phyloP scores from a whole-genome alignment of 2,888 invertebrate species.

The Acleris literana region DNA sequence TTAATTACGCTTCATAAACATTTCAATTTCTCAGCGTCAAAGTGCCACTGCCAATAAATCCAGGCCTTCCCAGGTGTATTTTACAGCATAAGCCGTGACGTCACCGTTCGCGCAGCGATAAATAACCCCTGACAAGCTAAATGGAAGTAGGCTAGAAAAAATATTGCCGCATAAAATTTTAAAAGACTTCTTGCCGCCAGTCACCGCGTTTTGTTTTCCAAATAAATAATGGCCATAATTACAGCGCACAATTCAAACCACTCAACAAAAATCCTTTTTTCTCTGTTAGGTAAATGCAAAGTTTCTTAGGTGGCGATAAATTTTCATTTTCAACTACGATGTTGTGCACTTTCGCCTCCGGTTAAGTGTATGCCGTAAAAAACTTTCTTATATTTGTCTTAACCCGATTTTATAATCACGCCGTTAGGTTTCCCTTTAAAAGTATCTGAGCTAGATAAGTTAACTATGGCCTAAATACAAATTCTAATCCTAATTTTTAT shows the following conservation, averaged over 20 bases:
- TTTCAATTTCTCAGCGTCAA: slow-evolving; percentile 3
- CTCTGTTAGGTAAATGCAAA: slow-evolving; percentile 4
- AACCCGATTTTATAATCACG: slow-evolving; percentile 3
- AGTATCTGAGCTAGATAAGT: too few species aligned
- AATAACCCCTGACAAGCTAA: slow-evolving; percentile 38
- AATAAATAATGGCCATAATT: slow-evolving; percentile 57
- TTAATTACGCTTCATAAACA: too few species aligned
- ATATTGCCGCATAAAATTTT: slow-evolving; percentile 51
- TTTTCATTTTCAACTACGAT: slow-evolving; percentile 11
- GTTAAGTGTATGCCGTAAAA: slow-evolving; percentile 1
- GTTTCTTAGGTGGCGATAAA: slow-evolving; percentile 17
- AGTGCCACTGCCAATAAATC: slow-evolving; percentile 9
- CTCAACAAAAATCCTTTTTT: slow-evolving; percentile 47
- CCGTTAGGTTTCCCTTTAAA: not conserved
- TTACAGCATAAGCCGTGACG: slow-evolving; percentile 19
- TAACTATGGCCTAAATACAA: too few species aligned
- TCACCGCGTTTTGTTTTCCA: slow-evolving; percentile 45
- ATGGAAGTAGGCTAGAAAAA: slow-evolving; percentile 42
- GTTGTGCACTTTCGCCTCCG: slow-evolving; percentile 14
- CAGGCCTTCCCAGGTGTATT: slow-evolving; percentile 18
- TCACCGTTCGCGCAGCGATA: slow-evolving; percentile 14
- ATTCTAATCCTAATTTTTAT: too few species aligned
- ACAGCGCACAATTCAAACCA: slow-evolving; percentile 52
- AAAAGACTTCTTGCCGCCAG: slow-evolving; percentile 47
- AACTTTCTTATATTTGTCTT: not conserved